Conservation (phyloP, 2,888 invertebrate species). For the Latrodectus elegans region DNA sequence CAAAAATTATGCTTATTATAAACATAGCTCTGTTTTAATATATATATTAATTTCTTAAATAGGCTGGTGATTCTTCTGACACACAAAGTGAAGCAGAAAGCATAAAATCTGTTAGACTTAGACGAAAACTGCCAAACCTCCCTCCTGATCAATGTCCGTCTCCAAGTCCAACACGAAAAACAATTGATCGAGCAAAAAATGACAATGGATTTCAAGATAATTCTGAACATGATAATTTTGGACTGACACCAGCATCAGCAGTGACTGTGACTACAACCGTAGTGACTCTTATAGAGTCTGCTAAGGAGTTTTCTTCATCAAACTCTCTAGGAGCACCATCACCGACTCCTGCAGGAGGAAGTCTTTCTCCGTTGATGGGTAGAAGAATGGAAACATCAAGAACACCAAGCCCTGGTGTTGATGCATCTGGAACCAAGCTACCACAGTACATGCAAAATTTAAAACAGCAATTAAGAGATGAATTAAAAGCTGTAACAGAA, state of each 20-base stretch:
- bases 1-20: too few species aligned
- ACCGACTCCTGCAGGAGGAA: conserved; percentile 7
- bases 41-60: not conserved
- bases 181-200: conserved; percentile 11
- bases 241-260: conserved; percentile 17
- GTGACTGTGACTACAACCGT: conserved; percentile 32
- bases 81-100: conserved; percentile 77
- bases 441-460: conserved; percentile 73
- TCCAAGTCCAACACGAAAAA: conserved; percentile 61
- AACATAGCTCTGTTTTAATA: too few species aligned
- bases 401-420: conserved; percentile 45
- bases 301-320: conserved; percentile 30
- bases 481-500: conserved; percentile 71
- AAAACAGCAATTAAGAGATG: conserved; percentile 73
- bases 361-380: conserved; percentile 12
- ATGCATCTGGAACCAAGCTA: conserved; percentile 69
- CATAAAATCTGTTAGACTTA: conserved; percentile 76
- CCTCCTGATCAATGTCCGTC: conserved; percentile 72
- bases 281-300: conserved; percentile 19
- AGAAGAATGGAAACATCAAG: conserved; percentile 14
- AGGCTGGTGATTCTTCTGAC: conserved; percentile 75
- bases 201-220: conserved; percentile 15
- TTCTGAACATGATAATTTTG: not conserved
- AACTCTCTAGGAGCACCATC: conserved; percentile 15
- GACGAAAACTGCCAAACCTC: conserved; percentile 76